A percentile compares a stretch with the other conserved stretches of the same genome.
phyloP scores from a whole-genome alignment of 2,888 invertebrate genomes.

The Venustoraphidia nigricollis region DNA sequence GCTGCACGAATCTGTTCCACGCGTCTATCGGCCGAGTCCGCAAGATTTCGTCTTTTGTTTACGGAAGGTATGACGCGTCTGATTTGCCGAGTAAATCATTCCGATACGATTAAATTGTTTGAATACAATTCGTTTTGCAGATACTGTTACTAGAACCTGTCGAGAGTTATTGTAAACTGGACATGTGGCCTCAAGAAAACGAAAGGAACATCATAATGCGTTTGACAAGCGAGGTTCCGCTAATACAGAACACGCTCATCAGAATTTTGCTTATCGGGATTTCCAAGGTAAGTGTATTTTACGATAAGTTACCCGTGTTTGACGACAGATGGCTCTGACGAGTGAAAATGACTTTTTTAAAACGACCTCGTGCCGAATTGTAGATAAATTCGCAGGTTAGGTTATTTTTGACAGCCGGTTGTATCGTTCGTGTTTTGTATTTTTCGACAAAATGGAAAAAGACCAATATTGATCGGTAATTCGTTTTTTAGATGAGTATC shows the following conservation, averaged over 20 bases:
- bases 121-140: constrained; percentile 5
- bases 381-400: no score
- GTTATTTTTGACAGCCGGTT: no score
- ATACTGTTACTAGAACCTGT: constrained; percentile 60
- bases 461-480: no score
- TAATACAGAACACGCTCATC: constrained; percentile 71
- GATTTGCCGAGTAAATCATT: not conserved
- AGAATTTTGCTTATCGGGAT: constrained; percentile 70
- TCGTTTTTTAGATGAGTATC: no score
- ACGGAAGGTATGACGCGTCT: constrained; percentile 40
- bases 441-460: no score
- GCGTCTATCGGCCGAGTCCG: constrained; percentile 53
- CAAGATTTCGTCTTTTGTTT: constrained; percentile 62
- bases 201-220: constrained; percentile 67
- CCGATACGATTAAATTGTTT: constrained; percentile 1
- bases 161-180: constrained; percentile 67
- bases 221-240: constrained; percentile 74
- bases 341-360: no score
- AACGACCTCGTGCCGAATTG: no score
- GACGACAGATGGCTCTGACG: no score
- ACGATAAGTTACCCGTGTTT: no score
- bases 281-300: constrained; percentile 33
- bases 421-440: no score
- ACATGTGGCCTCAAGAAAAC: constrained; percentile 85
- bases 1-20: constrained; percentile 69